phyloP scores from a whole-genome alignment of 2,113 vertebrate species.

The Propithecus coquereli region DNA sequence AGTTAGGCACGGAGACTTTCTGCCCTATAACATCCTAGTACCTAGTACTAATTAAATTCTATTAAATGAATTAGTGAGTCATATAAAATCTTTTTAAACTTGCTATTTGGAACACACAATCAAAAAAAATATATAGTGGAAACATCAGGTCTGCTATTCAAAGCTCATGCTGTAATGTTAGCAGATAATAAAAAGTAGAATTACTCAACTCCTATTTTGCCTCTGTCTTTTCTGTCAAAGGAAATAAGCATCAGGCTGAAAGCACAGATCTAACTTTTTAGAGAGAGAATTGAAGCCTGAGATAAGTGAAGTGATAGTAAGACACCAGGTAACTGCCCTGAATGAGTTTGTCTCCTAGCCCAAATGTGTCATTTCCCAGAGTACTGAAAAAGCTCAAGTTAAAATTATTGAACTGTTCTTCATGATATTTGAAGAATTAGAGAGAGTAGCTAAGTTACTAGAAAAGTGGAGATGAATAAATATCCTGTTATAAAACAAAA shows the following conservation, averaged over 20 bases:
- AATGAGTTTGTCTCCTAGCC: neutral
- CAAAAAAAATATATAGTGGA: neutral
- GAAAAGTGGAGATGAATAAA: neutral
- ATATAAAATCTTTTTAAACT: neutral
- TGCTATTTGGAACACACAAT: neutral
- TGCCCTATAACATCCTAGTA: neutral
- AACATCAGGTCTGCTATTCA: neutral
- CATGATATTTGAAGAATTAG: neutral
- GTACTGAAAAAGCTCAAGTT: neutral
- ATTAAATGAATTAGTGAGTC: neutral
- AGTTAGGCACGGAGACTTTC: neutral
- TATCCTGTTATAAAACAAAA: neutral
- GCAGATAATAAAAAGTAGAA: neutral
- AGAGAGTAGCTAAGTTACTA: neutral
- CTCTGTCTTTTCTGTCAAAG: neutral
- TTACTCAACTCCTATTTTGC: neutral
- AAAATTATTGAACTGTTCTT: neutral
- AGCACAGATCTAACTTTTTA: neutral
- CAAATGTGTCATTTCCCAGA: conserved; percentile 9
- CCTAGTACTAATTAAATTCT: neutral
- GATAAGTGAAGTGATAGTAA: neutral
- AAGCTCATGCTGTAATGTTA: neutral
- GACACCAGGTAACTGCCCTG: neutral
- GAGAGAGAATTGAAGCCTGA: neutral
- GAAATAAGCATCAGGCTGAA: neutral